phyloP scores from a whole-genome alignment of 2,888 invertebrate genomes.

The Carcina quercana region DNA sequence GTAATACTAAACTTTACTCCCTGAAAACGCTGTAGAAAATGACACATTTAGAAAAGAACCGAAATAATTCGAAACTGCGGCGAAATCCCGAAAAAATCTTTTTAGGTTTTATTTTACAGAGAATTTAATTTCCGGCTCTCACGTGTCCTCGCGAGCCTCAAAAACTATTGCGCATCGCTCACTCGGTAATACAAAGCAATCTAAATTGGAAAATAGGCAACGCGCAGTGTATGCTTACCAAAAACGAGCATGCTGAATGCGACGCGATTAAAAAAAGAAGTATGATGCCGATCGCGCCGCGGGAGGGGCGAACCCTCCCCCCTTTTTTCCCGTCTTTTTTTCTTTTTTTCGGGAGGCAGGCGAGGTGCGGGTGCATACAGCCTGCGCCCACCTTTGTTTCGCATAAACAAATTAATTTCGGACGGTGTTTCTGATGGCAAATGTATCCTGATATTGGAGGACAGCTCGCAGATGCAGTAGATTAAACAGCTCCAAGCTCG shows the following conservation, averaged over 20 bases:
- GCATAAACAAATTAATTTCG: slow-evolving; percentile 75
- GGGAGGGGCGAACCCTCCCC: slow-evolving; percentile 48
- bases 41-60: too few species aligned
- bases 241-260: slow-evolving; percentile 70
- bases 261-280: slow-evolving; percentile 75
- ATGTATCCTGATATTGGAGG: slow-evolving; percentile 60
- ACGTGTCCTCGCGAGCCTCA: slow-evolving; percentile 65
- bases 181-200: slow-evolving; percentile 74
- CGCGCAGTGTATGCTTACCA: slow-evolving; percentile 73
- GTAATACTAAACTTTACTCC: too few species aligned
- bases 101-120: slow-evolving; percentile 33
- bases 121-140: slow-evolving; percentile 65
- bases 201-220: slow-evolving; percentile 75
- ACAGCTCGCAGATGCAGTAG: slow-evolving; percentile 23
- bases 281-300: slow-evolving; percentile 71
- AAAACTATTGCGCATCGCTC: slow-evolving; percentile 73
- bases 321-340: slow-evolving; percentile 57
- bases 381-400: slow-evolving; percentile 73
- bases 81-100: slow-evolving; percentile 11
- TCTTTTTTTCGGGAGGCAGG: slow-evolving; percentile 69
- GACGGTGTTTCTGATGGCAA: slow-evolving; percentile 71
- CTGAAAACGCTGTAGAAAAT: too few species aligned
- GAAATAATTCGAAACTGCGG: too few species aligned
- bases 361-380: slow-evolving; percentile 68
- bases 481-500: too few species aligned